phyloP scores from a whole-genome alignment of 1,140 invertebrate species.

The Bombus pyrosoma region DNA sequence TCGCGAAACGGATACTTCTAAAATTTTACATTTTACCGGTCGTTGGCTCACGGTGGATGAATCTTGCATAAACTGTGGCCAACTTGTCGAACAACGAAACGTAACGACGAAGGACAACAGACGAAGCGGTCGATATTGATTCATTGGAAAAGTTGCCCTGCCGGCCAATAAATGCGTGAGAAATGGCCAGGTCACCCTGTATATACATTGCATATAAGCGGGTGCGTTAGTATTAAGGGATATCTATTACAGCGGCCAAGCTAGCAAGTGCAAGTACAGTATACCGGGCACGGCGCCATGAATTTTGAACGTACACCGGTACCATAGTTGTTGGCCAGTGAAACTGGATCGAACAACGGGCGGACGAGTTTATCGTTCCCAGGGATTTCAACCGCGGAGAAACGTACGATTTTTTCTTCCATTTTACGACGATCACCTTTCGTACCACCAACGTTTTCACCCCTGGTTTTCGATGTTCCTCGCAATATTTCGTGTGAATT shows the following conservation, averaged over 20 bases:
- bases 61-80: not conserved
- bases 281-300: conserved; percentile 71
- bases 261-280: conserved; percentile 74
- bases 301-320: conserved; percentile 73
- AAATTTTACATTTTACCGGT: not conserved
- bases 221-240: conserved; percentile 71
- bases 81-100: conserved; percentile 11
- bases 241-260: conserved; percentile 72
- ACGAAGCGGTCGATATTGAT: conserved; percentile 40
- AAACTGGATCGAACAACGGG: conserved; percentile 54
- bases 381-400: conserved; percentile 52
- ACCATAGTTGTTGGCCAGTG: conserved; percentile 57
- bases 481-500: not conserved
- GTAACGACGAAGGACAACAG: conserved; percentile 27
- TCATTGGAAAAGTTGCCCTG: conserved; percentile 34
- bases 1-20: too few species aligned
- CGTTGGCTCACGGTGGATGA: not conserved
- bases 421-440: conserved; percentile 28
- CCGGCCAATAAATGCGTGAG: conserved; percentile 43
- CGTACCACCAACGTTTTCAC: not conserved
- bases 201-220: conserved; percentile 44
- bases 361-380: conserved; percentile 65
- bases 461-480: not conserved
- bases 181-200: conserved; percentile 45
- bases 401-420: conserved; percentile 24